Evolutionary conservation across 2,113 vertebrate species (phyloP).

Genomic region (Periophthalmodon schlosseri): DNA sequence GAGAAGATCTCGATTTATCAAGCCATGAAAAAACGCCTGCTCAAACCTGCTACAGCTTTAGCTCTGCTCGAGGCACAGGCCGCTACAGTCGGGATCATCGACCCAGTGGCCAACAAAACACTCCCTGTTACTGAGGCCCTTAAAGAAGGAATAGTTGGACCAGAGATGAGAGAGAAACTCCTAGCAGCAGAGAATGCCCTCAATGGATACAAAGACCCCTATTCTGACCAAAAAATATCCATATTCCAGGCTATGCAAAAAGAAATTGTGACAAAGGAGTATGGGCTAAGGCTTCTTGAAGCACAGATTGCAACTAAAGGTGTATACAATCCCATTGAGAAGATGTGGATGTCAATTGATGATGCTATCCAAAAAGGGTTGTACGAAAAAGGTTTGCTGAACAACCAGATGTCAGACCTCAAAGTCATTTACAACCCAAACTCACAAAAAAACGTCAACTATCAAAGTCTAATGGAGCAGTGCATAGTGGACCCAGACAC

Average conservation of each 20-base stretch:
- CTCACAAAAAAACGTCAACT: slow-evolving; percentile 86
- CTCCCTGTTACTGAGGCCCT: slow-evolving; percentile 86
- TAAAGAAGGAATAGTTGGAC: slow-evolving; percentile 84
- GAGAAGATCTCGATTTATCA: slow-evolving; percentile 88
- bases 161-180: slow-evolving; percentile 90
- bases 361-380: slow-evolving; percentile 86
- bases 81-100: slow-evolving; percentile 86
- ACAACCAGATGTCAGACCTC: slow-evolving; percentile 82
- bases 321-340: slow-evolving; percentile 86
- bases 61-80: slow-evolving; percentile 93
- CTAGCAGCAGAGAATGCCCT: slow-evolving; percentile 85
- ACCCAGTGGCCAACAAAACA: slow-evolving; percentile 86
- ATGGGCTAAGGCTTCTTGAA: slow-evolving; percentile 87
- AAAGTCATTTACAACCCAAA: slow-evolving; percentile 91
- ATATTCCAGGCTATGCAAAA: slow-evolving; percentile 96
- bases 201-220: slow-evolving; percentile 87
- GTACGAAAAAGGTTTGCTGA: slow-evolving; percentile 86
- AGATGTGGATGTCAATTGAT: slow-evolving; percentile 83
- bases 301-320: slow-evolving; percentile 87
- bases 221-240: slow-evolving; percentile 85
- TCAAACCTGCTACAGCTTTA: slow-evolving; percentile 86
- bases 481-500: slow-evolving; percentile 84
- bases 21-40: slow-evolving; percentile 90
- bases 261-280: slow-evolving; percentile 87
- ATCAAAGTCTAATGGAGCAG: slow-evolving; percentile 83